These are phyloP conservation scores for Syrphus vitripennis DNA, from an alignment of 2,888 invertebrate genomes.

Conservation along the genomic window DNA sequence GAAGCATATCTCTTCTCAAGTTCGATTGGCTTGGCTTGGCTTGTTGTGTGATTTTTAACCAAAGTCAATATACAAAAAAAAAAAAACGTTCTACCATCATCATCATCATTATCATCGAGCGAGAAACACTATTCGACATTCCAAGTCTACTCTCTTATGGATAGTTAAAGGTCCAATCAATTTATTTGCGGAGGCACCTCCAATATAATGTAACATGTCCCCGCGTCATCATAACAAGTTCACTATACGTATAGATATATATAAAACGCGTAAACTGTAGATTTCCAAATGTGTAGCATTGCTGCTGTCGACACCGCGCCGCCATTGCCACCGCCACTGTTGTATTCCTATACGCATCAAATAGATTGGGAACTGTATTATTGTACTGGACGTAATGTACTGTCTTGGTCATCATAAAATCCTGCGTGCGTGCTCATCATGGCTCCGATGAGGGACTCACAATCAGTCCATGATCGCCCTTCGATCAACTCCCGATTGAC, in stretches of 20 bases:
- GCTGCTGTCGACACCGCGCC: neutral
- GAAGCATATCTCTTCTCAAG: neutral
- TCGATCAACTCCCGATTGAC: slow-evolving; percentile 66
- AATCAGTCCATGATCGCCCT: slow-evolving; percentile 68
- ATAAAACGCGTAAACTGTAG: slow-evolving; percentile 46
- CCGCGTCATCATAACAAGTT: slow-evolving; percentile 67
- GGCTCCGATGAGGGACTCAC: slow-evolving; percentile 67
- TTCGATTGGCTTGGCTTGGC: neutral
- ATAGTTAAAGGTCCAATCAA: slow-evolving; percentile 68
- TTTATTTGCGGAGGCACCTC: slow-evolving; percentile 62
- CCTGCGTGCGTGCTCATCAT: slow-evolving; percentile 42
- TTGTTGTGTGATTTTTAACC: neutral
- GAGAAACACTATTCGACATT: slow-evolving; percentile 67
- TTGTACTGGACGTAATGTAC: slow-evolving; percentile 46
- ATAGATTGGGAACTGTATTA: slow-evolving; percentile 35
- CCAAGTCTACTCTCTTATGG: slow-evolving; percentile 56
- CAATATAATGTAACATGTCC: slow-evolving; percentile 52
- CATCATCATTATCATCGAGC: slow-evolving; percentile 40
- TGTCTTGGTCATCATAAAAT: slow-evolving; percentile 52
- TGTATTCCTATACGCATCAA: neutral
- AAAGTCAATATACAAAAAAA: neutral
- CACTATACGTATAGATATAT: slow-evolving; percentile 6
- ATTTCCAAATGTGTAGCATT: slow-evolving; percentile 63
- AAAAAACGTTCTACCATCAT: neutral
- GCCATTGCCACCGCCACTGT: neutral